Evolutionary conservation across 2,113 vertebrate genomes (phyloP), one percentile per base, ranked within the genome.

Genomic region (Uria aalge): DNA sequence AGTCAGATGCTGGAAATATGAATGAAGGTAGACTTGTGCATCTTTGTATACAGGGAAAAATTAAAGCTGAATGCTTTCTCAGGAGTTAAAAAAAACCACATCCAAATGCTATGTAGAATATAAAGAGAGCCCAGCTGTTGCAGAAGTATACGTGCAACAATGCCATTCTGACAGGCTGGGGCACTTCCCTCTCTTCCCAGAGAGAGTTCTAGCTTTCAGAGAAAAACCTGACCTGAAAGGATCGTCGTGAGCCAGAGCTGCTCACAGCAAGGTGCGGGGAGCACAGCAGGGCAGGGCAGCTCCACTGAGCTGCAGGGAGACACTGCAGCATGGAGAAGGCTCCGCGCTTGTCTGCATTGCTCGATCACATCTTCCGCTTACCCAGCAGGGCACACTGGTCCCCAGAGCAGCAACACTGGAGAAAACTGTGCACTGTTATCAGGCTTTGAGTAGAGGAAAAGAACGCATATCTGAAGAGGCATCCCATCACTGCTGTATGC

Each of bases 271-370:
- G 23, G 85, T 17, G 11, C 3, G 2, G 34, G 10, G 50, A 53
- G 50, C 7, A 2, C 1, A n/a, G 60, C 64, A 55, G 50, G 56
- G 68, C 41, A 38, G 0, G 56, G 48, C 19, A 60, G 40, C 53
- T 66, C 27, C 0, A 1, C 57, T 15, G 59, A 57, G 83, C 47
- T 41, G 6, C 0, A 1, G 34, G 47, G 34, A 47, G 13, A 45
- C 50, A 7, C n/a, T 11, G 52, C 1, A 0, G 63, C 57, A 32
- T 0, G 0, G 32, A 56, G 24, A 50, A 67, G 64, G 32, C 75
- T 79, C 79, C 56, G 32, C 1, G 0, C 68, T 63, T 43, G 36
- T 17, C 69, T 88, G 29, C 34, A 2, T 19, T n/a, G 32, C 82
- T 92, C 48, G 18, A 57, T 67, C 64, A 27, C 38, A 57, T 41